phyloP scores from a whole-genome alignment of 1,140 invertebrate species.

The Prorops nasuta region DNA sequence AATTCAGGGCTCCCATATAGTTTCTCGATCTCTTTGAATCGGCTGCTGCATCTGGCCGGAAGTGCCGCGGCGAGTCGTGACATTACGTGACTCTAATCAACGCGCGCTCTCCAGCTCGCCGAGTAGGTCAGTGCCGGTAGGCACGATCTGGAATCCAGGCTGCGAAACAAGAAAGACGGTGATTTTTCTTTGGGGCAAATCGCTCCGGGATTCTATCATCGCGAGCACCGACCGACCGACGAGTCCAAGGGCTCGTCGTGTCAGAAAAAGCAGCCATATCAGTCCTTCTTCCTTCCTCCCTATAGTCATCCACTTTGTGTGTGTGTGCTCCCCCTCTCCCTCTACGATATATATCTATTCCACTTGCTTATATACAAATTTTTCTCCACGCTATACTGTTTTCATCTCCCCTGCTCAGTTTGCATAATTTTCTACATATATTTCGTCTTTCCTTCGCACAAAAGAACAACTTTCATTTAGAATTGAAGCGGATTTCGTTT shows the following conservation, averaged over 20 bases:
- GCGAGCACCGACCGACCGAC: too few species aligned
- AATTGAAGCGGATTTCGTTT: too few species aligned
- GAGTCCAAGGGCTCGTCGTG: neutral
- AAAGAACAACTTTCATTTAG: too few species aligned
- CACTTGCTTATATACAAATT: too few species aligned
- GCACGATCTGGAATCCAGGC: constrained; percentile 15
- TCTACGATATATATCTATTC: too few species aligned
- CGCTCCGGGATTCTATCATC: neutral
- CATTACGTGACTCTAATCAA: constrained; percentile 35
- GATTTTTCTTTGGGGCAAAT: neutral
- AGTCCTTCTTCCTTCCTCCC: neutral
- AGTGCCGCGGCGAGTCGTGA: constrained; percentile 28
- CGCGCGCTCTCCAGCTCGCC: constrained; percentile 2
- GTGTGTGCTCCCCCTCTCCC: neutral
- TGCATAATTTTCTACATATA: too few species aligned
- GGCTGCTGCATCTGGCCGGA: neutral
- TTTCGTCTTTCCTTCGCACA: too few species aligned
- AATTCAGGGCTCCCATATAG: too few species aligned
- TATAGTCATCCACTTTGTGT: neutral
- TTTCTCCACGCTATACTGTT: too few species aligned
- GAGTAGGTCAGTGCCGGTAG: constrained; percentile 36
- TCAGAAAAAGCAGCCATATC: neutral
- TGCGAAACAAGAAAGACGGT: neutral
- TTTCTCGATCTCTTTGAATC: too few species aligned
- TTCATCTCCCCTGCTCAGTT: too few species aligned